Evolutionary conservation across 2,888 invertebrate genomes (phyloP), one percentile per base, ranked within the genome.

Genomic region (Acleris emargana): DNA sequence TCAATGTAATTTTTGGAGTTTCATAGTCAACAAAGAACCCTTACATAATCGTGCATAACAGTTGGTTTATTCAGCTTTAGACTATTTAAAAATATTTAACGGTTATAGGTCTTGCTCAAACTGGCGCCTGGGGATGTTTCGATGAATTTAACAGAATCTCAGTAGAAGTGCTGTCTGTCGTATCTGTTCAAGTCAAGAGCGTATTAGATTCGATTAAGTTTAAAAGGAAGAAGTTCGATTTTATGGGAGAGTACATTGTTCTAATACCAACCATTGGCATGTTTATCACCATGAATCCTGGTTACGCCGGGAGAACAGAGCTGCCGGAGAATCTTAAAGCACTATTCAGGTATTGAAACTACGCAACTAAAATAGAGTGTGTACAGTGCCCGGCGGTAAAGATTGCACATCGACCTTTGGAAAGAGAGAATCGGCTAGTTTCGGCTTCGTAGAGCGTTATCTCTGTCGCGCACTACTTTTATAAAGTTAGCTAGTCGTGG

Each of bases 231-330:
- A 94, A 93, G 68, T 98, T 98, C 77, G 95, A 95, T 74, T 98
- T 99, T 84, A 94, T 97, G 86, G 98, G 97, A 1, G 97, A 97
- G 77, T 94, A 94, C 62, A 96, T 98, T 63, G 83, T 89, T 25
- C 86, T 98, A 16, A 93, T 96, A 54, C 92, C 95, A 0, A 96
- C 97, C 0, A 95, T 97, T 45, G 98, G 98, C 2, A 95, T 98
- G 90, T 99, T 98, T 78, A 98, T 99, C 67, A 98, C 98, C 0
- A 98, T 98, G 98, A 98, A 98, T 88, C 98, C 98, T 0, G 98
- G 98, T 20, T 98, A 98, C 82, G 98, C 98, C 2, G 98, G 98
- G 1, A 93, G 98, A 72, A 97, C 97, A 0, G 97, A 97, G 83
- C 89, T 97, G 59, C 97, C 97, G 0, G 97, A 97, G 86, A 97